These are phyloP conservation scores for Aythya baeri DNA, from an alignment of 2,113 vertebrate species.

Conservation along the genomic window DNA sequence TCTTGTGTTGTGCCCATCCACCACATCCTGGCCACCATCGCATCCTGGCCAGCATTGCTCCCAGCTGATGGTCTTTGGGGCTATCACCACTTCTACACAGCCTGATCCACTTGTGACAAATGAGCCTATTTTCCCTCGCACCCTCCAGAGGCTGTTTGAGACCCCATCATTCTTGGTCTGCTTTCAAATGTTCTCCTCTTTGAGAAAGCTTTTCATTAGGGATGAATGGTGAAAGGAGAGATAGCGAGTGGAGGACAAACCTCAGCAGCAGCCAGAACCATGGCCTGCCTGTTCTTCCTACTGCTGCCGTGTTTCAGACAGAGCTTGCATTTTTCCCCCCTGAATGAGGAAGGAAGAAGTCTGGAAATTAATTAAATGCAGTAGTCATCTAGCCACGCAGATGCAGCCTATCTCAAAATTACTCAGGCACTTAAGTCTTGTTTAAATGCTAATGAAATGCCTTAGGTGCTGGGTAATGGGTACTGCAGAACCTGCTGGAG, in stretches of 20 bases:
- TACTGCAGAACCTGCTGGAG: neutral
- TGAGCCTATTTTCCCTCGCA: neutral
- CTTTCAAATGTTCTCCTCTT: neutral
- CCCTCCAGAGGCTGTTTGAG: neutral
- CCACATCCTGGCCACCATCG: neutral
- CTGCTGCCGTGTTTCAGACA: neutral
- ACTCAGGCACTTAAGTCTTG: neutral
- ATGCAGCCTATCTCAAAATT: conserved; percentile 33
- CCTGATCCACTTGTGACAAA: neutral
- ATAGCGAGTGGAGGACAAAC: conserved; percentile 21
- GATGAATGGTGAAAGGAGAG: conserved; percentile 12
- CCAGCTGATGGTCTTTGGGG: neutral
- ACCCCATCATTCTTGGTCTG: neutral
- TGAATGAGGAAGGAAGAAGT: conserved; percentile 22
- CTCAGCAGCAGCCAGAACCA: conserved; percentile 8
- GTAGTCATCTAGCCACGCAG: neutral
- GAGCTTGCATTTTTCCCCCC: conserved; percentile 36
- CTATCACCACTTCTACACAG: neutral
- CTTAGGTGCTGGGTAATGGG: conserved; percentile 11
- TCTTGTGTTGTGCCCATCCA: neutral
- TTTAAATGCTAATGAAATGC: conserved; percentile 56
- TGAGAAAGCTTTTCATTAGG: conserved; percentile 20
- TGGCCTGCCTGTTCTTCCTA: conserved; percentile 11
- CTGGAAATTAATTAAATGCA: conserved; percentile 48
- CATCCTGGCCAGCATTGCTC: neutral